Percentiles rank a stretch among this genome's conserved stretches.
phyloP scores from a whole-genome alignment of 2,113 vertebrate species.

The Rhinolophus ferrumequinum region DNA sequence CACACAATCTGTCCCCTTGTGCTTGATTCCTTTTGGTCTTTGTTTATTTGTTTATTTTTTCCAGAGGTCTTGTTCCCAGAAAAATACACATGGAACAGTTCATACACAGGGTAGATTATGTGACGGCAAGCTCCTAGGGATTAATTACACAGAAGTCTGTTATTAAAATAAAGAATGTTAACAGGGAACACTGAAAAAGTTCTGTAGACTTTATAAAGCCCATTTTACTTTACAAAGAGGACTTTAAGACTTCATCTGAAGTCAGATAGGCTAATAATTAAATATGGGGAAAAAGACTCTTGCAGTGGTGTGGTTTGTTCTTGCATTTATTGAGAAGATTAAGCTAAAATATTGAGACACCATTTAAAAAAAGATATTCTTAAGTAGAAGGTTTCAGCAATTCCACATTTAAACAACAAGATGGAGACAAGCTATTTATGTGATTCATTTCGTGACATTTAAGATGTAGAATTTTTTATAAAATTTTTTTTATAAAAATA shows the following conservation, averaged over 20 bases:
- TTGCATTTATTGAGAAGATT: conserved; percentile 25
- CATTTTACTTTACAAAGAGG: conserved; percentile 55
- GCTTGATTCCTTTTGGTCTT: conserved; percentile 52
- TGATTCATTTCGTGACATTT: conserved; percentile 34
- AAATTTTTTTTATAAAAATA: conserved; percentile 7
- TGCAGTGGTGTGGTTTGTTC: not conserved
- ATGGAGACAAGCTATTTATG: conserved; percentile 4
- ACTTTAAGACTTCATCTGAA: conserved; percentile 55
- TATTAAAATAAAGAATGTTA: conserved; percentile 66
- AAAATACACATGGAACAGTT: conserved; percentile 56
- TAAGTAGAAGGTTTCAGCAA: conserved; percentile 24
- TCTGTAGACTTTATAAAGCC: conserved; percentile 53
- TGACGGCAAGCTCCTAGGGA: conserved; percentile 49
- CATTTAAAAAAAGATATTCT: not conserved
- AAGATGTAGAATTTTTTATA: not conserved
- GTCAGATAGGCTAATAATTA: conserved; percentile 29
- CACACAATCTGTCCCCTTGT: conserved; percentile 37
- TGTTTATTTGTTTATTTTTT: conserved; percentile 74
- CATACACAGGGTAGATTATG: conserved; percentile 40
- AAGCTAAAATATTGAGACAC: not conserved
- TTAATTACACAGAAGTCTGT: conserved; percentile 70
- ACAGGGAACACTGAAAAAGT: conserved; percentile 56
- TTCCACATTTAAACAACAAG: conserved; percentile 46
- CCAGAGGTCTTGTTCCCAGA: conserved; percentile 61
- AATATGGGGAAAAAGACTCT: not conserved